A percentile compares a stretch with the other conserved stretches of the same genome.
phyloP scores from a whole-genome alignment of 2,797 vertebrate genomes.

The Bucorvus abyssinicus region DNA sequence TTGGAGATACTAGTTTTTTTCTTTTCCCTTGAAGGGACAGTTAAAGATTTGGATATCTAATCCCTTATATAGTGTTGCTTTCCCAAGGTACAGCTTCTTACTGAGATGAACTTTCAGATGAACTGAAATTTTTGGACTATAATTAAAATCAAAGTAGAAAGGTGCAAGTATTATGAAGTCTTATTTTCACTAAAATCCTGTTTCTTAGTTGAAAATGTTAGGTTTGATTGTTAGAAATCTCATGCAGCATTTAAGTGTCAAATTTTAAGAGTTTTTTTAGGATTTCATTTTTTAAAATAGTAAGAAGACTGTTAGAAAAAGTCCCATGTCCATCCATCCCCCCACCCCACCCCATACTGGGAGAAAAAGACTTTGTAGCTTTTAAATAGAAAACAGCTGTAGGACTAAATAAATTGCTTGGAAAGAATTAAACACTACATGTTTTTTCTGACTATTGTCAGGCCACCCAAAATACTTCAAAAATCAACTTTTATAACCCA shows the following conservation, averaged over 20 bases:
- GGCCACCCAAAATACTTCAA: conserved; percentile 11
- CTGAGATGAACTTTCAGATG: background rate
- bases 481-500: conserved; percentile 16
- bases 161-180: background rate
- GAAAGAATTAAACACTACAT: background rate
- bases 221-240: background rate
- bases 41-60: background rate
- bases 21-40: background rate
- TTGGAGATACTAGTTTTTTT: background rate
- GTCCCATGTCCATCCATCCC: background rate
- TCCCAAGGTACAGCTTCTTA: background rate
- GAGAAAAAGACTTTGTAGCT: background rate
- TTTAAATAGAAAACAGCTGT: conserved; percentile 19
- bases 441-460: background rate
- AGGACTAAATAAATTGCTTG: conserved; percentile 8
- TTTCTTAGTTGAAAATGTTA: background rate
- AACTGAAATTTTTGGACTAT: background rate
- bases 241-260: background rate
- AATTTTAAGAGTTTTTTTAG: background rate
- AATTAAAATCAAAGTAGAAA: background rate
- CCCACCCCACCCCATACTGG: background rate
- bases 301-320: background rate
- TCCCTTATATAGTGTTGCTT: background rate
- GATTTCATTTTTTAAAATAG: background rate
- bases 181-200: background rate